Evolutionary conservation across 2,888 invertebrate species (phyloP).

Genomic region (Mesoligia furuncula): DNA sequence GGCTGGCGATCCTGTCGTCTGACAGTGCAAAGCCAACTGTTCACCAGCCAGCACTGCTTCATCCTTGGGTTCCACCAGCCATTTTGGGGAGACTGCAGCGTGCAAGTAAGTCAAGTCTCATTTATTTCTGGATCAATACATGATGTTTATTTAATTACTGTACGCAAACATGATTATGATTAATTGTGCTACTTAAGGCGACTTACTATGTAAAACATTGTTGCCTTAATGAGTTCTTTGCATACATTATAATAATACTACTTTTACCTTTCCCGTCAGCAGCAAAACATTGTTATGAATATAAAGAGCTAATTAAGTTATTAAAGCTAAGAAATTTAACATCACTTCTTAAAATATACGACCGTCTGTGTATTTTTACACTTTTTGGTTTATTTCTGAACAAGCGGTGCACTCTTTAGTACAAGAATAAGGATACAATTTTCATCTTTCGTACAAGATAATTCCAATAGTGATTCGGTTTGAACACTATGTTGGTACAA

Average conservation of each 20-base stretch:
- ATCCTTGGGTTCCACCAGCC: constrained; percentile 93
- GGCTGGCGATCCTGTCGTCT: constrained; percentile 94
- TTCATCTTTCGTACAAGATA: background rate
- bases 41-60: constrained; percentile 93
- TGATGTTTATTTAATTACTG: background rate
- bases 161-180: constrained; percentile 10
- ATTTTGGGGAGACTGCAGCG: constrained; percentile 94
- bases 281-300: constrained; percentile 53
- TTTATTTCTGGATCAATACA: constrained; percentile 31
- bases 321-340: constrained; percentile 21
- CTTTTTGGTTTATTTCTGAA: constrained; percentile 9
- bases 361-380: background rate
- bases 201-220: constrained; percentile 26
- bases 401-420: background rate
- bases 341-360: constrained; percentile 19
- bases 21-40: constrained; percentile 92
- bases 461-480: background rate
- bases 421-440: background rate
- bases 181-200: constrained; percentile 11
- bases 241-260: constrained; percentile 42
- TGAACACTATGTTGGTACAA: background rate
- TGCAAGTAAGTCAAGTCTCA: constrained; percentile 67
- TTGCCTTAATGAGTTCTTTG: constrained; percentile 29
- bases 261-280: constrained; percentile 63
- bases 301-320: constrained; percentile 44